Evolutionary conservation across 1,140 invertebrate species (phyloP), one percentile per base, ranked within the genome.

Genomic region (Branchinecta lynchi): DNA sequence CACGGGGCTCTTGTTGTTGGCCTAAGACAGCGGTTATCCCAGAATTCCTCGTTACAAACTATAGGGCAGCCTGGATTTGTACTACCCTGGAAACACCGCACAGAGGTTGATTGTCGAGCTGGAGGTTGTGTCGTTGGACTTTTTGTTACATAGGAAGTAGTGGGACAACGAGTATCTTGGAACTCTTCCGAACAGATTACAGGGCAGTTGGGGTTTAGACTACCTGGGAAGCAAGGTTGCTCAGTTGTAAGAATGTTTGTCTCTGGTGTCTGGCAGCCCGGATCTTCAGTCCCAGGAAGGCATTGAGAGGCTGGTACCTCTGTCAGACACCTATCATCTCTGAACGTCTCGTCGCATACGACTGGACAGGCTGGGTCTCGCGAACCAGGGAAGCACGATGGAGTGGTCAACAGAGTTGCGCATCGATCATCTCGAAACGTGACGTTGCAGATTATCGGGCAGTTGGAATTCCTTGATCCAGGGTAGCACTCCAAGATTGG

Each of bases 1-100:
- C 78, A 78, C 21, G 68, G 32, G 8, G 7, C 10, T 65, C 46
- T 44, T 66, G 70, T 75, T 71, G 75, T 69, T 68, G 73, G 68
- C 51, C 66, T 60, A 66, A 9, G 69, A 21, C 12, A 66, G 44
- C 44, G 51, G 44, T 51, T 17, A 17, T 67, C 51, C 51, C 12
- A 15, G 17, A 15, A 60, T 15, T 15, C 12, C 17, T 60, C 51
- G 17, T 60, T 60, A 67, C 51, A 60, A 60, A 60, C 6, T 65
- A 5, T 72, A 67, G 80, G 79, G 72, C 80, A 81, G 69, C 79
- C 73, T 43, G 80, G 80, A 75, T 81, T 79, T 5, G 73, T 75
- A n/a, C 75, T 78, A 66, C 79, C 79, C 20, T 76, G 79, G 72
- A 74, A 79, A 70, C 78, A 81, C 8, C 72, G 68, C 68, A 76